phyloP scores from a whole-genome alignment of 2,888 invertebrate genomes.

The Oligia fasciuncula region DNA sequence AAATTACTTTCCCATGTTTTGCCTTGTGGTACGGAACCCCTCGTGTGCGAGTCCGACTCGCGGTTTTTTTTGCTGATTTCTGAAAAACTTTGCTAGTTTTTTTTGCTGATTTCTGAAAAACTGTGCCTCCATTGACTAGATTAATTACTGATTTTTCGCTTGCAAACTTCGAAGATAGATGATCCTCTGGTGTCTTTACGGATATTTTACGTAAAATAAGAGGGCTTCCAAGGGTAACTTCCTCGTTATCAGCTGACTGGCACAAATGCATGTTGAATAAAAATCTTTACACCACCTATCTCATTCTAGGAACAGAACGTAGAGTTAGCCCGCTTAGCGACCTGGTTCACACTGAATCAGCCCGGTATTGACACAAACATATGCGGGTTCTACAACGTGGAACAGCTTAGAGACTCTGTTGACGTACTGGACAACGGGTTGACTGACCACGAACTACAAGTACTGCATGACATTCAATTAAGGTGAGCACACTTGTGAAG shows the following conservation, averaged over 20 bases:
- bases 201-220: neutral
- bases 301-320: constrained; percentile 87
- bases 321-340: constrained; percentile 93
- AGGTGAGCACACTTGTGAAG: constrained; percentile 85
- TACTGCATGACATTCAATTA: constrained; percentile 91
- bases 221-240: neutral
- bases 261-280: neutral
- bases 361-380: constrained; percentile 92
- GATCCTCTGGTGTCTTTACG: neutral
- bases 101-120: neutral
- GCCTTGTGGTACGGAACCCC: no score
- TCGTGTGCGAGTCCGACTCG: no score
- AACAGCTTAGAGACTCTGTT: constrained; percentile 91
- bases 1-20: neutral
- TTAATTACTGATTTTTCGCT: neutral
- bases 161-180: no score
- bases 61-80: neutral
- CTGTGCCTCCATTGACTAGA: neutral
- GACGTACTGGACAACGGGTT: constrained; percentile 91
- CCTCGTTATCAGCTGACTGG: neutral
- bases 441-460: constrained; percentile 91
- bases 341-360: constrained; percentile 91
- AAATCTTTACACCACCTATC: neutral
- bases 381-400: constrained; percentile 93
- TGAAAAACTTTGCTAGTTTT: no score